A percentile compares a stretch with the other conserved stretches of the same genome.
Evolutionary conservation across 2,797 vertebrate species (phyloP).

Genomic region (Sylvilagus floridanus): DNA sequence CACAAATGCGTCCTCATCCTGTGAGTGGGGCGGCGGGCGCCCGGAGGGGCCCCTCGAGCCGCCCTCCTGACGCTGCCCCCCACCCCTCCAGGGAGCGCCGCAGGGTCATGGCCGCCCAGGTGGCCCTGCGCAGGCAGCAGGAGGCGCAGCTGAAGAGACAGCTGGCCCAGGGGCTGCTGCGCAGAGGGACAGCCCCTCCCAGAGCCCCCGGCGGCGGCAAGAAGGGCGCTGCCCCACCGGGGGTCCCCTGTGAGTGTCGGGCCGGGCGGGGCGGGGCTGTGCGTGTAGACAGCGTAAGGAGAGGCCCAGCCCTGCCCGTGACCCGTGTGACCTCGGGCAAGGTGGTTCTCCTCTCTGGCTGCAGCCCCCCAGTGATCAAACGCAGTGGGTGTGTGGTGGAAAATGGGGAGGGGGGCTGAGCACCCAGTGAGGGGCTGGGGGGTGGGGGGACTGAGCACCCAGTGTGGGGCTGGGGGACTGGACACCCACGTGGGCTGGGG

Average conservation of each 20-base stretch:
- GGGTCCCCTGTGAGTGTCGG: slow-evolving; percentile 66
- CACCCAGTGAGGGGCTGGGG: too few relatives aligned
- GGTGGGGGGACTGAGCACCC: too few relatives aligned
- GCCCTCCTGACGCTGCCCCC: too few relatives aligned
- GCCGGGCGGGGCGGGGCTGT: background rate
- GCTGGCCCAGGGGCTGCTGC: slow-evolving; percentile 70
- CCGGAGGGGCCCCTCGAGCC: too few relatives aligned
- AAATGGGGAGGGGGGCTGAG: background rate
- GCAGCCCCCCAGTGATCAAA: background rate
- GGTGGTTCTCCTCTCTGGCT: background rate
- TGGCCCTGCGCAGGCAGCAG: slow-evolving; percentile 84
- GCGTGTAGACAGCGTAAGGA: background rate
- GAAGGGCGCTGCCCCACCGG: slow-evolving; percentile 50
- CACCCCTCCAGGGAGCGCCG: slow-evolving; percentile 79
- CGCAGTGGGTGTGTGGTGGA: background rate
- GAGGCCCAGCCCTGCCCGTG: background rate
- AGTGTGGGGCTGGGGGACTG: too few relatives aligned
- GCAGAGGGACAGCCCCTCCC: background rate
- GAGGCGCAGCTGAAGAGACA: slow-evolving; percentile 81
- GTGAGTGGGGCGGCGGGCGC: slow-evolving; percentile 66
- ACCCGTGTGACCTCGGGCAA: background rate
- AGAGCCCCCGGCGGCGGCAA: slow-evolving; percentile 12
- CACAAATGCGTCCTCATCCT: slow-evolving; percentile 85
- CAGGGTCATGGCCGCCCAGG: slow-evolving; percentile 85
- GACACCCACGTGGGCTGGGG: too few relatives aligned